Evolutionary conservation across 2,888 invertebrate genomes (phyloP), one percentile per base, ranked within the genome.

Genomic region (Rhagophthalmus giganteus): DNA sequence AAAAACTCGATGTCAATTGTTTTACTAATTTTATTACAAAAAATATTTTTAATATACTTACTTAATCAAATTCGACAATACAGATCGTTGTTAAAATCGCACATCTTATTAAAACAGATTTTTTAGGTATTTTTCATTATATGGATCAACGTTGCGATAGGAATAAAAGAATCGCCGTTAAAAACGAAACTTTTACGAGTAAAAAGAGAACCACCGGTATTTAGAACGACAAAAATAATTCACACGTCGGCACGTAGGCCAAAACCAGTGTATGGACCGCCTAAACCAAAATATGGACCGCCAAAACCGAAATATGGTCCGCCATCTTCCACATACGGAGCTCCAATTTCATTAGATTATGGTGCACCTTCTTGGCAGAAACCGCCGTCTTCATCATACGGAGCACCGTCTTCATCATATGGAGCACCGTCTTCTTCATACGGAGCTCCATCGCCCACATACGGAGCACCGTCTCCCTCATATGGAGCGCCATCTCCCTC

Each of bases 221-320:
- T 39, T 38, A 32, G 50, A 33, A 42, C 49, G 10, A 39, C 52
- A 6, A 55, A 54, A 34, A 47, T 56, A 20, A 54, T 58, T 6
- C 51, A 54, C 2, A 52, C 60, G 5, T 41, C 52, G 12, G 40
- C 56, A 27, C 46, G 51, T n/a, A 57, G 53, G 48, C 63, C 63
- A 2, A 59, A 56, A 49, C 58, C 61, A 4, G 33, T 48, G 4
- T 61, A 63, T 39, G 62, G 61, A 2, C 57, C 62, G 3, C 63
- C 65, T n/a, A 61, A 54, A 39, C 54, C 60, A n/a, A 57, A 54
- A 14, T 65, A 64, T 40, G 63, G 62, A 1, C 60, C 62, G 9
- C 45, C 38, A 30, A 58, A 47, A 37, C 52, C 58, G 2, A 44
- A 37, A 24, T 59, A 61, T 33, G 58, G 58, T 1, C 52, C 58